Evolutionary conservation across 2,113 vertebrate genomes (phyloP).

Genomic region (Carassius carassius): DNA sequence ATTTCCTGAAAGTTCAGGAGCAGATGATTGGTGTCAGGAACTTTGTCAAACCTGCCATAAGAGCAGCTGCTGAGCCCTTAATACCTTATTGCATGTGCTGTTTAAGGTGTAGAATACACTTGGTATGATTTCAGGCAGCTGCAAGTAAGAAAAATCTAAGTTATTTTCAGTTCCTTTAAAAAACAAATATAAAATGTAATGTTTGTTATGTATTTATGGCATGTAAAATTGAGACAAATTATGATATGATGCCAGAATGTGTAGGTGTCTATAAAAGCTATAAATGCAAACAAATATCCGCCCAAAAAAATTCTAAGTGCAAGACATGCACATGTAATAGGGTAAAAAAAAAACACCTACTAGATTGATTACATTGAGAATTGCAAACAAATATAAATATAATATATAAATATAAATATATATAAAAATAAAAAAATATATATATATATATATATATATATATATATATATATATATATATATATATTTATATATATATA

Average conservation of each 20-base stretch:
- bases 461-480: no score
- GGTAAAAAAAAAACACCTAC: no score
- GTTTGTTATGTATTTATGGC: not conserved
- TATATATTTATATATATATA: no score
- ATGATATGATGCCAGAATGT: not conserved
- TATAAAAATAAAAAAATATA: no score
- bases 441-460: no score
- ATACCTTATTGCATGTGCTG: not conserved
- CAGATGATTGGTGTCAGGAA: not conserved
- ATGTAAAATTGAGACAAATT: not conserved
- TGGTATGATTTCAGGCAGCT: not conserved
- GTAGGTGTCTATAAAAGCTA: not conserved
- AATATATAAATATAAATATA: no score
- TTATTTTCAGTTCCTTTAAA: no score
- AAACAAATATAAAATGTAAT: not conserved
- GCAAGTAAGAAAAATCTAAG: not conserved
- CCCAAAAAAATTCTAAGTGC: no score
- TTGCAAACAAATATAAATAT: no score
- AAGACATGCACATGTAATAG: no score
- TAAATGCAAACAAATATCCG: not conserved
- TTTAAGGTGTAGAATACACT: not conserved
- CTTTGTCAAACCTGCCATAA: conserved; percentile 10
- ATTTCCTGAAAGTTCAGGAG: not conserved
- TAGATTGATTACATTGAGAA: no score
- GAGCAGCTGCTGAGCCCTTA: not conserved